Percentiles rank a stretch among this genome's conserved stretches.
phyloP scores from a whole-genome alignment of 2,888 invertebrate genomes.

The Luffia ferchaultella region DNA sequence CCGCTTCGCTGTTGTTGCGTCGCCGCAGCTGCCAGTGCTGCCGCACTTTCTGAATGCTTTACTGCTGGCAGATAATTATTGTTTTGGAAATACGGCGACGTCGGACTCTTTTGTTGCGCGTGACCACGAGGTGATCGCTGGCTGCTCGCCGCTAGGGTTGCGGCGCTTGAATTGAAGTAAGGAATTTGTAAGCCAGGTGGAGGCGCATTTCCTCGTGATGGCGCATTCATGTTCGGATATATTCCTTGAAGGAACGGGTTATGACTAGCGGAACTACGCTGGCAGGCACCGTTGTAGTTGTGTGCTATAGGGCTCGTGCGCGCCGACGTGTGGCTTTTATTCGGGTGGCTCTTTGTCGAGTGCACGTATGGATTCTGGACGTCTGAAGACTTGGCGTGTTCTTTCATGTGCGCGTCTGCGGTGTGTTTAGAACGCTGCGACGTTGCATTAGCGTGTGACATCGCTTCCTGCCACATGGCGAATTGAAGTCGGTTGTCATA shows the following conservation, averaged over 20 bases:
- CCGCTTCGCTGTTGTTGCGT: constrained; percentile 16
- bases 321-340: constrained; percentile 47
- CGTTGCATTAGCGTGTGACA: constrained; percentile 53
- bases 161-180: constrained; percentile 39
- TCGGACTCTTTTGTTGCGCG: constrained; percentile 49
- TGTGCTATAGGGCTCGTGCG: constrained; percentile 58
- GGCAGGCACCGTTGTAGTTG: constrained; percentile 36
- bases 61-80: constrained; percentile 49
- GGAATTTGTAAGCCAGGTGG: constrained; percentile 46
- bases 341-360: constrained; percentile 45
- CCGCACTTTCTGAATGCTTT: constrained; percentile 32
- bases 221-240: constrained; percentile 45
- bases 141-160: constrained; percentile 27
- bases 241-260: constrained; percentile 41
- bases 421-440: constrained; percentile 38
- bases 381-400: constrained; percentile 37
- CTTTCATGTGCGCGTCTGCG: constrained; percentile 35
- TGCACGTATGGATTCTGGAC: constrained; percentile 53
- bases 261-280: constrained; percentile 24
- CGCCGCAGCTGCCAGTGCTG: constrained; percentile 29
- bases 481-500: constrained; percentile 65
- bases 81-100: constrained; percentile 49
- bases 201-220: constrained; percentile 39
- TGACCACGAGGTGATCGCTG: constrained; percentile 34
- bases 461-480: constrained; percentile 76